These are phyloP conservation scores for Trichomycterus rosablanca DNA, from an alignment of 2,113 vertebrate species.

Conservation along the genomic window DNA sequence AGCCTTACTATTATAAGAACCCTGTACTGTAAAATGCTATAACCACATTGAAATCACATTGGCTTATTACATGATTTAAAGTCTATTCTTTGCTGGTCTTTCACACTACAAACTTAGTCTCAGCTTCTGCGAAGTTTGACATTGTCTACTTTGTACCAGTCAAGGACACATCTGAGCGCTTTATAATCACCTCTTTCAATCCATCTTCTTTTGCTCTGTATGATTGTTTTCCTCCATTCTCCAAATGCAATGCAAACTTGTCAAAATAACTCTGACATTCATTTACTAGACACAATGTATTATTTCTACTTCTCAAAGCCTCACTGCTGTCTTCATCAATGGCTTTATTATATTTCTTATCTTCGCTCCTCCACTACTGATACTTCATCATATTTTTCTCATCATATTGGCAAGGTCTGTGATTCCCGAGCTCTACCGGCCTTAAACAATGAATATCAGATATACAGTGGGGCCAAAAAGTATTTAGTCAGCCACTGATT, in stretches of 20 bases:
- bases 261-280: neutral
- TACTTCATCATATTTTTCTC: too few species aligned
- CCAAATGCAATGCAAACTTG: neutral
- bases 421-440: too few species aligned
- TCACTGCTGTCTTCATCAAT: too few species aligned
- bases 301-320: neutral
- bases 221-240: neutral
- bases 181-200: neutral
- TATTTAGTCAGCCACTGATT: too few species aligned
- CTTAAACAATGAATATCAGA: too few species aligned
- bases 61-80: neutral
- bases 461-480: too few species aligned
- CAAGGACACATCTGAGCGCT: neutral
- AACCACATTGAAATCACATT: neutral
- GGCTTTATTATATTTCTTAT: too few species aligned
- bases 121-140: neutral
- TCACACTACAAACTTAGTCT: neutral
- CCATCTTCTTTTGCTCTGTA: neutral
- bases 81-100: neutral
- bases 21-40: too few species aligned
- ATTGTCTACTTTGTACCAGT: neutral
- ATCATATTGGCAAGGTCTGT: too few species aligned
- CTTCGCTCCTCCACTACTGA: too few species aligned
- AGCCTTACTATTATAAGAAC: too few species aligned
- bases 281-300: neutral